Evolutionary conservation across 2,113 vertebrate genomes (phyloP), one percentile per base, ranked within the genome.

Genomic region (Triplophysa dalaica): DNA sequence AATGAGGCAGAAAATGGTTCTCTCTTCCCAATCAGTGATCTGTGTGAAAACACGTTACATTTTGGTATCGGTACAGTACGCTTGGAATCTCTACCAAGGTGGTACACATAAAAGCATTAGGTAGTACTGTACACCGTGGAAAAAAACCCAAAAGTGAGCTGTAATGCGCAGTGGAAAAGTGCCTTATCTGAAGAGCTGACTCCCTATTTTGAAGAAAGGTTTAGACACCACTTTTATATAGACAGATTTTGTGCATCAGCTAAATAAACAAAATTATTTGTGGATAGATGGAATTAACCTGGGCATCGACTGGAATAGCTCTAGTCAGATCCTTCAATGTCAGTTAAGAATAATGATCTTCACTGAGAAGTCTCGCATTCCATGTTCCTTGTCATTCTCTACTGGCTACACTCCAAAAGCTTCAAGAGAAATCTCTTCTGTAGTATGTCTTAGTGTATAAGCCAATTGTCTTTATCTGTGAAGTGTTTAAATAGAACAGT

Each of bases 281-380:
- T 38, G 33, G 33, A 38, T 38, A 7, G 33, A 45, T 45, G 43
- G 43, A 45, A 45, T 21, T 56, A 24, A 54, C 70, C 70, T 61
- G 54, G 33, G 54, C 70, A 60, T 61, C 54, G 43, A 48, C 41
- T 62, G 58, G 10, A 26, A 48, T 60, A 13, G 4, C 16, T 45
- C 8, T 45, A 45, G 43, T 12, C 19, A 3, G 22, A 65, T 65
- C 9, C 19, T 62, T 75, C 66, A n/a, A 63, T 69, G 75, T 62
- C 48, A 70, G 63, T 83, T 70, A 68, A 5, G 12, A 54, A 9
- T 69, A 69, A 73, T 56, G 21, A 83, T 43, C 74, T 54, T 61
- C 48, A 26, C 12, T 14, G n/a, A 54, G 16, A 70, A 29, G 33
- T 63, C 73, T 22, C 10, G 48, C 13, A n/a, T 70, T 78, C 45